A percentile compares a stretch with the other conserved stretches of the same genome.
phyloP scores from a whole-genome alignment of 2,888 invertebrate genomes.

The Octonoba sinensis region DNA sequence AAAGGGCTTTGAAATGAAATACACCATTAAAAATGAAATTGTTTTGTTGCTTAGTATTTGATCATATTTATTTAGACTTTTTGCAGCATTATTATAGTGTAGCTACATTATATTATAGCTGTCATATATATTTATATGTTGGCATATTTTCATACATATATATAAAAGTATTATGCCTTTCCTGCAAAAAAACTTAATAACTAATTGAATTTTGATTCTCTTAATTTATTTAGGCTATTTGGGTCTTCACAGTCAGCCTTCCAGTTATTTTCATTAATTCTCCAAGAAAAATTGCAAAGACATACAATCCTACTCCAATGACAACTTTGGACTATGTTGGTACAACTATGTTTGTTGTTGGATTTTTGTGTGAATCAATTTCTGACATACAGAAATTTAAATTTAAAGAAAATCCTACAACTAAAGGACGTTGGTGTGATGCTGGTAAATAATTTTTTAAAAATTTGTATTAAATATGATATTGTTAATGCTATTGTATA shows the following conservation, averaged over 20 bases:
- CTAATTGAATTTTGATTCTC: too few species aligned
- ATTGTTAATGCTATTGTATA: background rate
- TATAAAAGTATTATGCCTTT: too few species aligned
- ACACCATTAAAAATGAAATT: too few species aligned
- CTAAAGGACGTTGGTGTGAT: conserved; percentile 93
- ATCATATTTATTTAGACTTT: too few species aligned
- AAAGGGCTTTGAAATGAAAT: too few species aligned
- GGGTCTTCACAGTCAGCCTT: conserved; percentile 91
- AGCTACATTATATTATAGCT: too few species aligned
- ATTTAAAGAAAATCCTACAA: conserved; percentile 87
- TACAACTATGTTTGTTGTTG: conserved; percentile 85
- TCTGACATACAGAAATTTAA: conserved; percentile 93
- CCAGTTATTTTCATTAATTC: conserved; percentile 93
- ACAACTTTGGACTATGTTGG: conserved; percentile 84
- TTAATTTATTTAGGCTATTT: conserved; percentile 74
- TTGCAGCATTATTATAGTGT: too few species aligned
- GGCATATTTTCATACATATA: too few species aligned
- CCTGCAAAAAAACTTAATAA: too few species aligned
- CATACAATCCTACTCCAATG: conserved; percentile 76
- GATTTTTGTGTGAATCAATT: conserved; percentile 87
- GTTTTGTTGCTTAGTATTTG: too few species aligned
- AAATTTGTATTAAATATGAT: background rate
- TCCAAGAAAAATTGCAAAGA: conserved; percentile 71
- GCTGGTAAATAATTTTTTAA: conserved; percentile 76
- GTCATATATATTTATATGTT: too few species aligned